These are phyloP conservation scores for Drosophila kikkawai DNA, from an alignment of 1,140 invertebrate species.

Conservation along the genomic window DNA sequence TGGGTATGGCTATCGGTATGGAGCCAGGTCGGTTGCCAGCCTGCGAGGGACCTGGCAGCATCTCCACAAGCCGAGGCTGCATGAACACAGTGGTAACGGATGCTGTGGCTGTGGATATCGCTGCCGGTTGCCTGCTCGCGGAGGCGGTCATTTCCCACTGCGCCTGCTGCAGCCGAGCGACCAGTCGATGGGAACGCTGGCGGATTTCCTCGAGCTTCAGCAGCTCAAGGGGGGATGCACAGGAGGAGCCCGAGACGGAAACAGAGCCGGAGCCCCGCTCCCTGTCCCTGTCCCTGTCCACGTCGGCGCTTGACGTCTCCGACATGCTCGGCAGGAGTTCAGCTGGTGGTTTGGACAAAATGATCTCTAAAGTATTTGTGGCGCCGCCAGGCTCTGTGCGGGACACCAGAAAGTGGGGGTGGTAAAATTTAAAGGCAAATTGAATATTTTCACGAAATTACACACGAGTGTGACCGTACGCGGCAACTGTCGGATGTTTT, in stretches of 20 bases:
- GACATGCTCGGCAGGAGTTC: constrained; percentile 41
- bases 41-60: constrained; percentile 1
- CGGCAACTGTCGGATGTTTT: neutral
- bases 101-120: neutral
- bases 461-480: constrained; percentile 20
- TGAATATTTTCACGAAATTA: constrained; percentile 29
- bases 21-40: constrained; percentile 3
- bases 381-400: neutral
- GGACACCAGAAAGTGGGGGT: neutral
- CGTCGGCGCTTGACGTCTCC: constrained; percentile 50
- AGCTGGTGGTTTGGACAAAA: neutral
- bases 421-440: constrained; percentile 7
- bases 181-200: constrained; percentile 49
- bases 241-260: constrained; percentile 13
- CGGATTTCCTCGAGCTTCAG: constrained; percentile 40
- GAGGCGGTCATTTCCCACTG: constrained; percentile 45
- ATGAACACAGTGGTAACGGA: constrained; percentile 3
- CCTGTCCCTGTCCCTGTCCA: constrained; percentile 48
- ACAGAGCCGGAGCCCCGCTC: constrained; percentile 4
- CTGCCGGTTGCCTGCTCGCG: neutral
- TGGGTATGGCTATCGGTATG: constrained; percentile 16
- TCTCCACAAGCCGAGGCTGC: constrained; percentile 4
- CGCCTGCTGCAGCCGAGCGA: constrained; percentile 44
- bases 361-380: neutral
- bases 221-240: constrained; percentile 1